phyloP scores from a whole-genome alignment of 2,888 invertebrate genomes.

The Brachycybe producta region DNA sequence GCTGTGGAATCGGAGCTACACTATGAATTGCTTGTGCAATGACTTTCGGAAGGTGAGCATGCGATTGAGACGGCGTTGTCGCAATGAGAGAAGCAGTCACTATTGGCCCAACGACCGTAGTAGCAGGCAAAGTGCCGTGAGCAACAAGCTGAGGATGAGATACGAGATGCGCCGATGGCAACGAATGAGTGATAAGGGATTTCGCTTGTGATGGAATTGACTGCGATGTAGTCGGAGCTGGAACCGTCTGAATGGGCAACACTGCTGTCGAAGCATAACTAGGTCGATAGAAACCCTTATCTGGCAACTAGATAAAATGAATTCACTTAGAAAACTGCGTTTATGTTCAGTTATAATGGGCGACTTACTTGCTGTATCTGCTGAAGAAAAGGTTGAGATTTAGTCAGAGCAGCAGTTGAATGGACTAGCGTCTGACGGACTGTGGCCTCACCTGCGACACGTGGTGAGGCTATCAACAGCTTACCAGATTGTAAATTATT shows the following conservation, averaged over 20 bases:
- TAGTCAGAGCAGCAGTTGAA: not conserved
- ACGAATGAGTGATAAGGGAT: not conserved
- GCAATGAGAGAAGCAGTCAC: not conserved
- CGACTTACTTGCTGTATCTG: slow-evolving; percentile 5
- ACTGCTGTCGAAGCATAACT: not conserved
- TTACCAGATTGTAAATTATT: no score
- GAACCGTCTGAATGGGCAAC: not conserved
- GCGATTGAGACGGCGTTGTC: not conserved
- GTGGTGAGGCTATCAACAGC: no score
- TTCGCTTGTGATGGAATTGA: not conserved
- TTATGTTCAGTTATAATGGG: not conserved
- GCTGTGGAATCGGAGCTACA: slow-evolving; percentile 4
- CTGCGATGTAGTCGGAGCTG: slow-evolving; percentile 2
- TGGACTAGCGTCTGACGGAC: slow-evolving; percentile 6
- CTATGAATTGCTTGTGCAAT: slow-evolving; percentile 11
- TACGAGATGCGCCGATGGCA: not conserved
- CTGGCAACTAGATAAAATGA: slow-evolving; percentile 4
- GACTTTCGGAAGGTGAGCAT: not conserved
- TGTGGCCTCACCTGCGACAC: not conserved
- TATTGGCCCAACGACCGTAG: not conserved
- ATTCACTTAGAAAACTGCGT: not conserved
- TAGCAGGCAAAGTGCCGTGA: not conserved
- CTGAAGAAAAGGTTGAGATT: slow-evolving; percentile 11
- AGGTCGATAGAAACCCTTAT: slow-evolving; percentile 13
- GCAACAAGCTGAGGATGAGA: not conserved